These are phyloP conservation scores for Alethe diademata DNA, from an alignment of 2,113 vertebrate genomes.

Conservation along the genomic window DNA sequence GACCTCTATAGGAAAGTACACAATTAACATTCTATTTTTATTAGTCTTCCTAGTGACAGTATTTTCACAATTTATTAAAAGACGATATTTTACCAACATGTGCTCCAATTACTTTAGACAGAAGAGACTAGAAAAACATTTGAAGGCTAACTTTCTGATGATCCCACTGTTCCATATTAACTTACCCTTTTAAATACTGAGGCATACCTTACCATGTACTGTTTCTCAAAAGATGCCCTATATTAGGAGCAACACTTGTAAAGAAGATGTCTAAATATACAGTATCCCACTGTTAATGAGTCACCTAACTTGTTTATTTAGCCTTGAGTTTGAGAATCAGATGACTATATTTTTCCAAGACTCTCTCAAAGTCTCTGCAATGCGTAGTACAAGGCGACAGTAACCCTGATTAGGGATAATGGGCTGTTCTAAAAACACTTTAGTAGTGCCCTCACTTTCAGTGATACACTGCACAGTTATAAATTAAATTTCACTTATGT, in stretches of 20 bases:
- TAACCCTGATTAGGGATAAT: background rate
- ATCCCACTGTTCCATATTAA: background rate
- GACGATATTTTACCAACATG: accelerated
- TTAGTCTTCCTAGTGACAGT: background rate
- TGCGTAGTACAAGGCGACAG: background rate
- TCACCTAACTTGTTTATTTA: background rate
- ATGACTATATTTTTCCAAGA: background rate
- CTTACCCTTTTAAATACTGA: background rate
- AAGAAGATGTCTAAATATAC: background rate
- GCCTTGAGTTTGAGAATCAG: background rate
- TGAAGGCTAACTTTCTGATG: background rate
- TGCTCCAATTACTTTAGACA: background rate
- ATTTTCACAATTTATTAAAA: background rate
- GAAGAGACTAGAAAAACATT: background rate
- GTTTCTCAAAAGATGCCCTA: background rate
- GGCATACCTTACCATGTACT: background rate
- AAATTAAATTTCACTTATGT: background rate
- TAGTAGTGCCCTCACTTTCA: background rate
- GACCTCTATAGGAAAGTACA: background rate
- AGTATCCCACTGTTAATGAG: background rate
- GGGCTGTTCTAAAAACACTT: background rate
- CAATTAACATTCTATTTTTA: background rate
- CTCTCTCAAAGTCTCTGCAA: background rate
- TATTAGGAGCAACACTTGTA: background rate
- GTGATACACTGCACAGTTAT: background rate